These are phyloP conservation scores for Oxygymnocypris stewartii DNA, from an alignment of 2,113 vertebrate species.

Conservation along the genomic window DNA sequence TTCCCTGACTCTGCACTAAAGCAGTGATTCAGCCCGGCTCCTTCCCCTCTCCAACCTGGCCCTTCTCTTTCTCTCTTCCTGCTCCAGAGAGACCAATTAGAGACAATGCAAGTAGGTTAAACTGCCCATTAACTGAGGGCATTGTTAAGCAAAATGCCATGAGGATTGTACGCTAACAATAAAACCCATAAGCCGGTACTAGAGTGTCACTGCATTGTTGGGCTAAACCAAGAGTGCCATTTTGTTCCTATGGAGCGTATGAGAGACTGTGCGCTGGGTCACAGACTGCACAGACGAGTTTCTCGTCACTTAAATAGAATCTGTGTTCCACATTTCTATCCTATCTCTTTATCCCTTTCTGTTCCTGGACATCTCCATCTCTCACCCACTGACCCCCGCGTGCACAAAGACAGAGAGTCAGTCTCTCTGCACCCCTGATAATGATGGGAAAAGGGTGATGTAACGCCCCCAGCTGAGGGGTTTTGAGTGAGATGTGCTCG, in stretches of 20 bases:
- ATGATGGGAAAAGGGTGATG: conserved; percentile 54
- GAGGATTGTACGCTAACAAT: conserved; percentile 80
- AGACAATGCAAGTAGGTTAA: conserved; percentile 83
- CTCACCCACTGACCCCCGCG: conserved; percentile 14
- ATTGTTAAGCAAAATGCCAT: conserved; percentile 80
- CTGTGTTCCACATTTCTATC: conserved; percentile 41
- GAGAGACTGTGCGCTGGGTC: conserved; percentile 19
- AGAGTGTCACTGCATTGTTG: conserved; percentile 81
- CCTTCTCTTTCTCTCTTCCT: conserved; percentile 69
- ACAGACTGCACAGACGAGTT: conserved; percentile 34
- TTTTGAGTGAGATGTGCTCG: conserved; percentile 49
- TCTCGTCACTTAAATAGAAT: conserved; percentile 44
- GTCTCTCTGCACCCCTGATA: conserved; percentile 37
- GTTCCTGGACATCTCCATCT: conserved; percentile 46
- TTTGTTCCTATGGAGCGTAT: conserved; percentile 71
- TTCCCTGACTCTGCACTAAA: conserved; percentile 48
- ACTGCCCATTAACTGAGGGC: conserved; percentile 76
- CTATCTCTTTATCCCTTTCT: conserved; percentile 40
- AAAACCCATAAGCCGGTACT: conserved; percentile 76
- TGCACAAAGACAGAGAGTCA: conserved; percentile 26
- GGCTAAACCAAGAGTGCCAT: conserved; percentile 63
- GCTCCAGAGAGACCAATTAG: conserved; percentile 82
- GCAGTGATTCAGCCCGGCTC: conserved; percentile 33
- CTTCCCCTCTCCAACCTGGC: conserved; percentile 48
- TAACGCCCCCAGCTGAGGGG: conserved; percentile 52